phyloP scores from a whole-genome alignment of 1,140 invertebrate species.

The Littorina saxatilis region DNA sequence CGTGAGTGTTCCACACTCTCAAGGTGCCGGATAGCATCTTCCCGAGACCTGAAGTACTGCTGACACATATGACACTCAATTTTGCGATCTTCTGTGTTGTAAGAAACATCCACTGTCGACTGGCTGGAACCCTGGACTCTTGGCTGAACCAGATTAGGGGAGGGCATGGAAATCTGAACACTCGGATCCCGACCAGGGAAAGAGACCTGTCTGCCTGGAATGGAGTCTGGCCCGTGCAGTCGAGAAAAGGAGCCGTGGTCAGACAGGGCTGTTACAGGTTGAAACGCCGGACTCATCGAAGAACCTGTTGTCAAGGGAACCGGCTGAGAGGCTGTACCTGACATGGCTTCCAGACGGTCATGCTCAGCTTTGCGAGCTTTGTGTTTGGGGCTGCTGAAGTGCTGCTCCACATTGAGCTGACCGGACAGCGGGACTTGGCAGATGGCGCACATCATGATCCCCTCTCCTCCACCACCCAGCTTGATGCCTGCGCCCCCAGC shows the following conservation, averaged over 20 bases:
- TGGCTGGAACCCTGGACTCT: too few relatives aligned
- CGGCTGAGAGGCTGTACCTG: background rate
- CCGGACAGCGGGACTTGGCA: constrained; percentile 58
- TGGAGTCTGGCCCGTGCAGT: background rate
- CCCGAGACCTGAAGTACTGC: background rate
- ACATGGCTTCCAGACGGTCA: background rate
- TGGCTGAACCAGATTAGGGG: too few relatives aligned
- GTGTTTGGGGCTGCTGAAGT: constrained; percentile 57
- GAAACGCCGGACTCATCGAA: too few relatives aligned
- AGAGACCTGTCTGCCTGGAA: background rate
- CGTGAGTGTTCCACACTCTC: constrained; percentile 29
- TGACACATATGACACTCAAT: constrained; percentile 24
- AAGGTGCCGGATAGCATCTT: constrained; percentile 31
- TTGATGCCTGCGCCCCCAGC: constrained; percentile 7
- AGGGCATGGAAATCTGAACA: too few relatives aligned
- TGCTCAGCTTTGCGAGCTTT: background rate
- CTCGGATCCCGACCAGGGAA: background rate
- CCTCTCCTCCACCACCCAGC: background rate
- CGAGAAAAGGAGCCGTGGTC: background rate
- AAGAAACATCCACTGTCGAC: too few relatives aligned
- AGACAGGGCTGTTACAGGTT: too few relatives aligned
- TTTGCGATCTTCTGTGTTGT: background rate
- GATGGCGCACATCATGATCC: constrained; percentile 52
- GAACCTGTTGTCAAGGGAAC: too few relatives aligned
- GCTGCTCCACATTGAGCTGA: constrained; percentile 53